Evolutionary conservation across 2,797 vertebrate genomes (phyloP).

Genomic region (Argya squamiceps): DNA sequence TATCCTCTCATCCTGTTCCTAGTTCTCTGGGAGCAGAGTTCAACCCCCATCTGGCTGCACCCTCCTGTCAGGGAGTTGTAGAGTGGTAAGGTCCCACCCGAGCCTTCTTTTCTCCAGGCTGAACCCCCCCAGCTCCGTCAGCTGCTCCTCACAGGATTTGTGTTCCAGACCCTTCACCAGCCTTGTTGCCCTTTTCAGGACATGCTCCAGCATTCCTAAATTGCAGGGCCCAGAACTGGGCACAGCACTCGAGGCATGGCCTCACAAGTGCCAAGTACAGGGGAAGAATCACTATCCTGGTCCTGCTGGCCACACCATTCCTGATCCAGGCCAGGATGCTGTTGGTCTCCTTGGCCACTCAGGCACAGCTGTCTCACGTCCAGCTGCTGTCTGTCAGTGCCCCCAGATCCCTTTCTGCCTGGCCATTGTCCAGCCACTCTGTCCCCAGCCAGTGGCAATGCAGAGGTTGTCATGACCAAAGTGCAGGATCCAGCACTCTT

Average conservation of each 20-base stretch:
- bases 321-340: neutral
- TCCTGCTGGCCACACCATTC: neutral
- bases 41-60: neutral
- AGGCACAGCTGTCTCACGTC: neutral
- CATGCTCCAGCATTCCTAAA: neutral
- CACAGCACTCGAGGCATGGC: accelerated
- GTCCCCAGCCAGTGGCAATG: neutral
- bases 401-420: neutral
- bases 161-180: neutral
- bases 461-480: neutral
- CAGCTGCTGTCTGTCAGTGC: neutral
- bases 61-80: neutral
- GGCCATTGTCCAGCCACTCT: neutral
- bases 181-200: neutral
- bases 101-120: neutral
- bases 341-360: neutral
- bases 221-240: no score
- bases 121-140: neutral
- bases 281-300: neutral
- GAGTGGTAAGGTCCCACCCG: neutral
- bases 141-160: neutral
- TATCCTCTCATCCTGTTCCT: neutral
- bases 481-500: neutral
- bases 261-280: neutral
- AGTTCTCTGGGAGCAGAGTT: neutral